phyloP scores from a whole-genome alignment of 2,113 vertebrate genomes.

The Esox niger region DNA sequence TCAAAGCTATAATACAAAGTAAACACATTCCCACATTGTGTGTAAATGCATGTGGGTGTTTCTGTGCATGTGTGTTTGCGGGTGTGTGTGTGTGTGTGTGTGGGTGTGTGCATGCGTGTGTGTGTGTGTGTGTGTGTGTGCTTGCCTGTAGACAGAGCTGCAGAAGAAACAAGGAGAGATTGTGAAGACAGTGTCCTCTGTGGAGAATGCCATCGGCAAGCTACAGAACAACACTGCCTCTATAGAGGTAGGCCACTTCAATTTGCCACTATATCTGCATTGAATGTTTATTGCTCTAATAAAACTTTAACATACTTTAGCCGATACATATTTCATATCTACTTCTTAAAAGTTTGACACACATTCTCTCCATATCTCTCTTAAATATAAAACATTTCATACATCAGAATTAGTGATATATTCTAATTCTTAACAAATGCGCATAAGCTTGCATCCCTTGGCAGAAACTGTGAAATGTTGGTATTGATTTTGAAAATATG shows the following conservation, averaged over 20 bases:
- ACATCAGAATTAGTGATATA: no score
- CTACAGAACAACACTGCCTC: slow-evolving; percentile 69
- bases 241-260: slow-evolving; percentile 59
- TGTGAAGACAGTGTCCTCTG: slow-evolving; percentile 56
- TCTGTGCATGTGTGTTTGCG: not conserved
- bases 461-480: no score
- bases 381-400: no score
- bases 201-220: slow-evolving; percentile 70
- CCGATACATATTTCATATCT: not conserved
- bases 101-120: not conserved
- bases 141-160: slow-evolving; percentile 65
- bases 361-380: slow-evolving; percentile 1
- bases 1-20: not conserved
- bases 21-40: not conserved
- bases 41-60: not conserved
- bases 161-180: slow-evolving; percentile 59
- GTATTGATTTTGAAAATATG: no score
- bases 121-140: slow-evolving; percentile 11
- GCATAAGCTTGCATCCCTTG: no score
- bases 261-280: not conserved
- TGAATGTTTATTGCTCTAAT: not conserved
- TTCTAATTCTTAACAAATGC: no score
- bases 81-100: not conserved
- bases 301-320: not conserved
- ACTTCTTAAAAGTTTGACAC: not conserved